These are phyloP conservation scores for Solenopsis fugax DNA, from an alignment of 1,140 invertebrate genomes.

Conservation along the genomic window DNA sequence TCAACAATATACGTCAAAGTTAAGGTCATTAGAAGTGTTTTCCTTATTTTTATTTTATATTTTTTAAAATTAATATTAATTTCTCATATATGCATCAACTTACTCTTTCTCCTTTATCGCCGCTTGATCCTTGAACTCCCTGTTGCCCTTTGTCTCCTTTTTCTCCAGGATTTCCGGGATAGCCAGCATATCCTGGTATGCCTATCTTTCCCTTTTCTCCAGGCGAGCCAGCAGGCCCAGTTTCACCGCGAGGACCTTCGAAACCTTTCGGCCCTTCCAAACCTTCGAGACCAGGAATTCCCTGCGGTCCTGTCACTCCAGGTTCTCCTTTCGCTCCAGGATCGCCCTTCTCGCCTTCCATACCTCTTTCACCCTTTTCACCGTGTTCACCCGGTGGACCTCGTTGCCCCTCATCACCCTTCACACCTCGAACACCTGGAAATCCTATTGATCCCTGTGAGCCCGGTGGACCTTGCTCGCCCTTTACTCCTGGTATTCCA, in stretches of 20 bases:
- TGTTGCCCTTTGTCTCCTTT: conserved; percentile 93
- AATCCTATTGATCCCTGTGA: conserved; percentile 92
- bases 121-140: conserved; percentile 89
- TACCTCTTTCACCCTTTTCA: conserved; percentile 90
- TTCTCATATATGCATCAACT: background rate
- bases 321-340: conserved; percentile 91
- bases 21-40: too few relatives aligned
- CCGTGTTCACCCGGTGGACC: conserved; percentile 84
- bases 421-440: conserved; percentile 91
- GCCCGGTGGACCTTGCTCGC: conserved; percentile 91
- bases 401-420: conserved; percentile 92
- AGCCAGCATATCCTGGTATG: conserved; percentile 90
- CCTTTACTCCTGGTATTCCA: conserved; percentile 92
- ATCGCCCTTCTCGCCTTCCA: conserved; percentile 93
- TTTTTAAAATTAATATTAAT: background rate
- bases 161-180: conserved; percentile 91
- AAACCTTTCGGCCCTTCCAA: conserved; percentile 94
- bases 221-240: conserved; percentile 80
- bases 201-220: conserved; percentile 93
- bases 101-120: conserved; percentile 84
- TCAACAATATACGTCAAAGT: too few relatives aligned
- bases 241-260: conserved; percentile 92
- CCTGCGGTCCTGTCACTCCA: conserved; percentile 89
- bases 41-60: too few relatives aligned
- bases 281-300: conserved; percentile 92